Evolutionary conservation across 2,888 invertebrate genomes (phyloP), one percentile per base, ranked within the genome.

Genomic region (Cinara cedri): DNA sequence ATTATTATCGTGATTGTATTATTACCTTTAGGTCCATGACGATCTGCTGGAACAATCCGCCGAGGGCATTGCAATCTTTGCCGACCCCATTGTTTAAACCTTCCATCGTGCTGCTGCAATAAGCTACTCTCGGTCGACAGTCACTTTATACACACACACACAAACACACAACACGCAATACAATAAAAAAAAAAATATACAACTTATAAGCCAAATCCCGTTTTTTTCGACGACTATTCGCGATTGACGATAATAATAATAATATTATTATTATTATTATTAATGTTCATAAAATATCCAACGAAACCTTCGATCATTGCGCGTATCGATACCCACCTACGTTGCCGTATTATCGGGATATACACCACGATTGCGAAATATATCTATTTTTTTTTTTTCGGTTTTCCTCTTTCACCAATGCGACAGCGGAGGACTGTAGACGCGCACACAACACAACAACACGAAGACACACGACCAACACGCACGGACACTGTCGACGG

Each of bases 21-120:
- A 90, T 88, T 90, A 97, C 97, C 94, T 97, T 97, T 94, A 98
- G 93, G 87, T 98, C 98, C 85, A 92, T 92, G 84, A 98, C 92
- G 84, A 98, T 95, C 87, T 95, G 95, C 87, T 97, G 96, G 87
- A 97, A 97, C 84, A 97, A 90, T 85, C 93, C 94, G 87, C 97
- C 97, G 85, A 97, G 88, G 83, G 94, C 95, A 86, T 93, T 93
- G 86, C 93, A 93, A 88, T 95, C 95, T 87, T 93, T 90, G 86
- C 93, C 93, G 85, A 90, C 88, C 85, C 78, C 88, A 90, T 85
- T 88, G 90, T 85, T 88, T n/a, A n/a, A n/a, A 92, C 92, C 92
- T 92, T 92, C 86, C 87, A 76, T 71, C 21, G 65, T 54, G 65
- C n/a, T n/a, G n/a, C n/a, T n/a, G n/a, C 42, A 26, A 19, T 19